phyloP scores from a whole-genome alignment of 2,888 invertebrate genomes.

The Cryptocephalus moraei region DNA sequence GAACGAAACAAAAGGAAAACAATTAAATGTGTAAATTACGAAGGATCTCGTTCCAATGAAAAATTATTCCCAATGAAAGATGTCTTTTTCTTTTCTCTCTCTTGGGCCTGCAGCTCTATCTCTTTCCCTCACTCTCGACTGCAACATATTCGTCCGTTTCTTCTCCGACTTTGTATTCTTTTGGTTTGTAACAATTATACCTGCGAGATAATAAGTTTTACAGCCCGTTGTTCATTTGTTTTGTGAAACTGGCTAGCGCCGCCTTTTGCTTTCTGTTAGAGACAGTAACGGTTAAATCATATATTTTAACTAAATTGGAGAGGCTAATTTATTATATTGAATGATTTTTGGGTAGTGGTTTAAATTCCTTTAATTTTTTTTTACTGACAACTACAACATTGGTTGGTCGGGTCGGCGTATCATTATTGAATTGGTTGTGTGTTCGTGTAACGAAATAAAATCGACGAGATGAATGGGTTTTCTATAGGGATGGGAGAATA shows the following conservation, averaged over 20 bases:
- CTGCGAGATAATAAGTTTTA: slow-evolving; percentile 26
- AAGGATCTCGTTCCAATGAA: slow-evolving; percentile 15
- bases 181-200: slow-evolving; percentile 28
- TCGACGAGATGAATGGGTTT: too few species aligned
- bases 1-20: slow-evolving; percentile 27
- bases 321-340: too few species aligned
- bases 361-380: too few species aligned
- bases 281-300: neutral
- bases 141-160: slow-evolving; percentile 23
- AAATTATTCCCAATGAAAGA: slow-evolving; percentile 34
- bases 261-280: slow-evolving; percentile 3
- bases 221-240: slow-evolving; percentile 8
- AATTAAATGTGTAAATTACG: slow-evolving; percentile 39
- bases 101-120: too few species aligned
- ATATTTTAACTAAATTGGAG: too few species aligned
- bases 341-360: too few species aligned
- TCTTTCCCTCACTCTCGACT: too few species aligned
- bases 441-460: too few species aligned
- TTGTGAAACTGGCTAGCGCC: slow-evolving; percentile 3
- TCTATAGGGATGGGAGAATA: too few species aligned
- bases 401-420: too few species aligned
- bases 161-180: slow-evolving; percentile 28
- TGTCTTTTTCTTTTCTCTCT: slow-evolving; percentile 4
- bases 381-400: too few species aligned
- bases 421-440: too few species aligned